A percentile compares a stretch with the other conserved stretches of the same genome.
Conservation (phyloP, 2,113 vertebrate genomes). For the Australoheros scitulus region DNA sequence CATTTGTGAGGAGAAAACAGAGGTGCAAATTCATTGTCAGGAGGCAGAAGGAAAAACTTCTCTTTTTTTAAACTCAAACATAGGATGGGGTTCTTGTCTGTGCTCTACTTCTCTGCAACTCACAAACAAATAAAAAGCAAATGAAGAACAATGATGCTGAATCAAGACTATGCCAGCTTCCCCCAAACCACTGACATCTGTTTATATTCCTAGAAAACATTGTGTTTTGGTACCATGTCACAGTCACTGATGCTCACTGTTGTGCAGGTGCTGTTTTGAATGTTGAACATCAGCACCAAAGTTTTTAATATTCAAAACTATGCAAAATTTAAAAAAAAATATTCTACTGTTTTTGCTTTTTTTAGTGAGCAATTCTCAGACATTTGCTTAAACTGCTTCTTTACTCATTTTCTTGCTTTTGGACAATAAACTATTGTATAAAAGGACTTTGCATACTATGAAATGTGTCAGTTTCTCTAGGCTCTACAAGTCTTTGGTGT, state of each 20-base stretch:
- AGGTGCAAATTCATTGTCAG: background rate
- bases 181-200: rapidly evolving
- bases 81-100: background rate
- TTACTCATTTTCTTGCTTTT: too few species aligned
- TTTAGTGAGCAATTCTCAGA: background rate
- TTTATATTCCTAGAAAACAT: background rate
- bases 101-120: background rate
- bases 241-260: background rate
- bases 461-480: background rate
- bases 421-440: too few species aligned
- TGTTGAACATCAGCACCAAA: background rate
- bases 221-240: too few species aligned
- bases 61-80: rapidly evolving
- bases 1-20: background rate
- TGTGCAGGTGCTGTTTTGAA: background rate
- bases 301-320: background rate
- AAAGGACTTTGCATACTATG: rapidly evolving
- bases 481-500: background rate
- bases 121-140: background rate
- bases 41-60: background rate
- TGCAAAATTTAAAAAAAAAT: too few species aligned
- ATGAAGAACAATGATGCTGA: background rate
- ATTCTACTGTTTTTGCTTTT: too few species aligned
- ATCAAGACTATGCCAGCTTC: rapidly evolving
- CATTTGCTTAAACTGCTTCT: background rate